Evolutionary conservation across 92 coral and sea anemone genomes (phyloP).

Genomic region (Phenganax subtilis): DNA sequence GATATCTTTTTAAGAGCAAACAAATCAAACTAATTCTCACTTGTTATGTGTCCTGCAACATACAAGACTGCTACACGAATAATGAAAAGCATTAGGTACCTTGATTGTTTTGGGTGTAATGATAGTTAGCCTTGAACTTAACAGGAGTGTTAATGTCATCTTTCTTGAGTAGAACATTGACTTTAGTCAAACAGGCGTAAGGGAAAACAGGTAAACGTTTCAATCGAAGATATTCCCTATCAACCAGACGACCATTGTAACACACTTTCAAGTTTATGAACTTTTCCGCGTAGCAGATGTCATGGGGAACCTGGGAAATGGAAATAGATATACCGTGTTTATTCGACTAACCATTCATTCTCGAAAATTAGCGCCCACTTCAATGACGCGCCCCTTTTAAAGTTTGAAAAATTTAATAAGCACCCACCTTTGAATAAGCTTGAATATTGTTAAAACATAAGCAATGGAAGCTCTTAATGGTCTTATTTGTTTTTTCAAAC

Average conservation of each 20-base stretch:
- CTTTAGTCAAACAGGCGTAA: conserved; percentile 18
- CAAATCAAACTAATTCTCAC: too few relatives aligned
- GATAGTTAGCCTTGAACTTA: conserved; percentile 3
- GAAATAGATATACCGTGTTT: not conserved
- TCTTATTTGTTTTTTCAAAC: not conserved
- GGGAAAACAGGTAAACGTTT: conserved; percentile 58
- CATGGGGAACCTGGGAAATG: conserved; percentile 24
- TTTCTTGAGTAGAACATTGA: conserved; percentile 37
- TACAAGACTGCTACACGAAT: too few relatives aligned
- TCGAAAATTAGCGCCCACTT: not conserved
- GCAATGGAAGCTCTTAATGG: not conserved
- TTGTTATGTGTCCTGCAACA: too few relatives aligned
- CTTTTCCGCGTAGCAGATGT: conserved; percentile 42
- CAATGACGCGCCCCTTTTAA: not conserved
- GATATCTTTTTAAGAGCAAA: too few relatives aligned
- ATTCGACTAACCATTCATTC: not conserved
- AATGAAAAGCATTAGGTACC: not conserved
- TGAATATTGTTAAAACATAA: not conserved
- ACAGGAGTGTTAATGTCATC: conserved; percentile 41
- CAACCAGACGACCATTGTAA: conserved; percentile 41
- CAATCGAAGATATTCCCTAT: conserved; percentile 48
- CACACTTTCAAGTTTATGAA: conserved; percentile 51
- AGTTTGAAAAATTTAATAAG: too few relatives aligned
- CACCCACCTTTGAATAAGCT: too few relatives aligned
- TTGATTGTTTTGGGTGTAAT: not conserved